Conservation (phyloP, 2,888 invertebrate genomes). For the Achlya flavicornis region DNA sequence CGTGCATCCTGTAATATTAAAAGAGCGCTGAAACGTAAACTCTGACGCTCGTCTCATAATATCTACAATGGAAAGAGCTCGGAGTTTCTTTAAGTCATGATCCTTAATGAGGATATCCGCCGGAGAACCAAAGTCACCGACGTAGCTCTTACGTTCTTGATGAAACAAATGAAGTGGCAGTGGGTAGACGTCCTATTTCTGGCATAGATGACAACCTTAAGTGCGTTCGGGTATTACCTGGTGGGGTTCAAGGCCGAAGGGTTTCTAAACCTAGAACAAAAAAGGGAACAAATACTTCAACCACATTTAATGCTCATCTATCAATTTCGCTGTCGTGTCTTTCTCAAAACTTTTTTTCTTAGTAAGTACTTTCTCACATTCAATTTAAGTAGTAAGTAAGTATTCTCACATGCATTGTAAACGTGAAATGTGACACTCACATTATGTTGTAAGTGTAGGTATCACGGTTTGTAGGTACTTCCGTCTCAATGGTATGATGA, state of each 20-base stretch:
- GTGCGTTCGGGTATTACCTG: not conserved
- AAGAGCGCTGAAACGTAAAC: constrained; percentile 1
- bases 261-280: too few relatives aligned
- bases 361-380: constrained; percentile 11
- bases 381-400: not conserved
- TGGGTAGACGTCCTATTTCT: constrained; percentile 5
- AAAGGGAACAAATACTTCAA: too few relatives aligned
- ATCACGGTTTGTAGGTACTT: constrained; percentile 1
- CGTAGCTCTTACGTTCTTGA: constrained; percentile 2
- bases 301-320: not conserved
- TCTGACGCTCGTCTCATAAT: constrained; percentile 2
- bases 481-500: constrained; percentile 3
- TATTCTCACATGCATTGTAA: not conserved
- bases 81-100: constrained; percentile 6
- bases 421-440: not conserved
- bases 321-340: not conserved
- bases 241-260: not conserved
- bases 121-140: constrained; percentile 2
- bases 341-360: not conserved
- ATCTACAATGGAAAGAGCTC: not conserved
- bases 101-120: constrained; percentile 7
- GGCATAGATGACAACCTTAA: not conserved
- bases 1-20: not conserved
- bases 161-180: constrained; percentile 6
- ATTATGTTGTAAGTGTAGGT: not conserved